Conservation (phyloP, 2,888 invertebrate species). For the Troglohyphantes excavatus region DNA sequence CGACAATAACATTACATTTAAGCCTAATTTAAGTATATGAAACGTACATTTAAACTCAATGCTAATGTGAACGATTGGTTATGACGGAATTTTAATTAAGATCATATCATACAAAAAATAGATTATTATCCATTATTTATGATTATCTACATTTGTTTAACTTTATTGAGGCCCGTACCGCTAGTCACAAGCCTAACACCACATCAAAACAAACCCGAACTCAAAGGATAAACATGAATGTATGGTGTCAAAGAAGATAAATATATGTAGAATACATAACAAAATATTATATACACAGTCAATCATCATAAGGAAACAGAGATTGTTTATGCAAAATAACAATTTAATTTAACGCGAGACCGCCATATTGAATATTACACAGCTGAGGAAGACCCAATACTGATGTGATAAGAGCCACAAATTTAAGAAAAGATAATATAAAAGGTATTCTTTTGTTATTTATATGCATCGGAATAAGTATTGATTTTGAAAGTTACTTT, state of each 20-base stretch:
- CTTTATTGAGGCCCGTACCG: neutral
- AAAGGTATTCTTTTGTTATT: neutral
- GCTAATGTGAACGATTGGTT: no score
- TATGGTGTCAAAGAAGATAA: neutral
- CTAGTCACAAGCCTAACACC: neutral
- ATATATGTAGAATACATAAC: neutral
- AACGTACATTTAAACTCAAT: no score
- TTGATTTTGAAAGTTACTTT: slow-evolving; percentile 51
- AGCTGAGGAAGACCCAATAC: slow-evolving; percentile 41
- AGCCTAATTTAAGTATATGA: no score
- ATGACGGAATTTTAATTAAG: no score
- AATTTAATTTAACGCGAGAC: slow-evolving; percentile 48
- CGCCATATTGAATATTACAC: slow-evolving; percentile 75
- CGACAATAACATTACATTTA: no score
- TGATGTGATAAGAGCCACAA: slow-evolving; percentile 2
- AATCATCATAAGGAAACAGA: neutral
- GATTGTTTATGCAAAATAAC: slow-evolving; percentile 18
- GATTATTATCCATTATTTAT: no score
- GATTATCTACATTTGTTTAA: neutral
- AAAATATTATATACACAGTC: neutral
- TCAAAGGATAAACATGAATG: neutral
- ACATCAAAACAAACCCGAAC: slow-evolving; percentile 26
- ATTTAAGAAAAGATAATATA: neutral
- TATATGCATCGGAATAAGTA: slow-evolving; percentile 8
- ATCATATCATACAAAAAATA: no score